Evolutionary conservation across 2,888 invertebrate species (phyloP).

Genomic region (Cremastinae sp.): DNA sequence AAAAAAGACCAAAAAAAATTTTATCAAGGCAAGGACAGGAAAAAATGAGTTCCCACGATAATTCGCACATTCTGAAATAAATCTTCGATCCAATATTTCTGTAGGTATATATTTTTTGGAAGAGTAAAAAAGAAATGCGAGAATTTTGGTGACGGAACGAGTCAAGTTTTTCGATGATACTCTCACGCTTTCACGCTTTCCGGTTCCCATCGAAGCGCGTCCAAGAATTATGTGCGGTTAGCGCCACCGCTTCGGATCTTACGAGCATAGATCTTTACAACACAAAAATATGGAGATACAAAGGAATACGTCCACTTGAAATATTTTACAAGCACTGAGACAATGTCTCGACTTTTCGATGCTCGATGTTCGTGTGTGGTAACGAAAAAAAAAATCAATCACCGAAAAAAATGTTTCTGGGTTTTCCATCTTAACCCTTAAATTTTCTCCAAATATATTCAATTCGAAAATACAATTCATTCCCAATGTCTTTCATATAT

Average conservation of each 20-base stretch:
- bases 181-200: conserved; percentile 57
- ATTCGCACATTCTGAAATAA: conserved; percentile 32
- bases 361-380: too few species aligned
- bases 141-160: conserved; percentile 27
- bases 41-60: conserved; percentile 29
- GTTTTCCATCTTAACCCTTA: too few species aligned
- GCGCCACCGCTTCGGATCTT: conserved; percentile 67
- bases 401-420: too few species aligned
- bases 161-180: conserved; percentile 49
- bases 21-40: too few species aligned
- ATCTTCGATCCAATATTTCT: conserved; percentile 19
- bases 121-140: conserved; percentile 14
- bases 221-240: conserved; percentile 68
- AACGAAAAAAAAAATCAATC: too few species aligned
- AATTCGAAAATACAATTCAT: too few species aligned
- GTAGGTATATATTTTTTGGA: conserved; percentile 9
- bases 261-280: too few species aligned
- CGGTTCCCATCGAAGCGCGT: conserved; percentile 48
- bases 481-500: too few species aligned
- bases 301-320: background rate
- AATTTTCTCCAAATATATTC: too few species aligned
- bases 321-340: background rate
- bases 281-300: conserved; percentile 2
- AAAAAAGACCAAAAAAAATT: background rate
- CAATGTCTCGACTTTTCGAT: too few species aligned